A percentile compares a stretch with the other conserved stretches of the same genome.
Conservation (phyloP, 2,888 invertebrate genomes). For the Embidobia sp. region DNA sequence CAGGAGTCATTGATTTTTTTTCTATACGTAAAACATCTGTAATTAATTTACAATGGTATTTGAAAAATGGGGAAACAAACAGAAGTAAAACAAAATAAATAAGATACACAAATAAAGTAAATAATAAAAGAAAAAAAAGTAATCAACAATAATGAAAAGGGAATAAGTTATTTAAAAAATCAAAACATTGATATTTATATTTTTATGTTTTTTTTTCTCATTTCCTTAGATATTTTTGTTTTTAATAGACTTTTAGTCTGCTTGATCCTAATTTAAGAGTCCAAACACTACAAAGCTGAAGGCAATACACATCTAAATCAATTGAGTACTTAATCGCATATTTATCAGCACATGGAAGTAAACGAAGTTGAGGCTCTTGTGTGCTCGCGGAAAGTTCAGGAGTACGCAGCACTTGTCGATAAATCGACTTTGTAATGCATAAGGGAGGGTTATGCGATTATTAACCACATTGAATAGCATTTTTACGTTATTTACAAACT, state of each 20-base stretch:
- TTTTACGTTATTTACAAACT: slow-evolving; percentile 77
- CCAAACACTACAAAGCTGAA: slow-evolving; percentile 19
- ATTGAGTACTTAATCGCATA: slow-evolving; percentile 53
- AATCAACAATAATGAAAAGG: no score
- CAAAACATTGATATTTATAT: no score
- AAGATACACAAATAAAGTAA: no score
- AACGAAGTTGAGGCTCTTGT: slow-evolving; percentile 37
- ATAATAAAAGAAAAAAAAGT: no score
- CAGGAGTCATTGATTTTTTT: background rate
- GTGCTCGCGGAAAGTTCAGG: slow-evolving; percentile 35
- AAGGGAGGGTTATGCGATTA: slow-evolving; percentile 42
- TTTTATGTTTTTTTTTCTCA: no score
- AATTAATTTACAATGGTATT: background rate
- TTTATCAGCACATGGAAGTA: slow-evolving; percentile 47
- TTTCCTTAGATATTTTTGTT: no score
- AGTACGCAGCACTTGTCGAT: slow-evolving; percentile 41
- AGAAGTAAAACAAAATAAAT: background rate
- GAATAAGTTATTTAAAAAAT: no score
- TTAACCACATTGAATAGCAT: slow-evolving; percentile 72
- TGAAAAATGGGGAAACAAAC: no score
- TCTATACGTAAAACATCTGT: background rate
- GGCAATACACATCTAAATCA: slow-evolving; percentile 36
- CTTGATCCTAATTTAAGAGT: no score
- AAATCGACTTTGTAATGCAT: slow-evolving; percentile 56
- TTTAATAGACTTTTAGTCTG: no score